phyloP scores from a whole-genome alignment of 1,140 invertebrate genomes.

The Portunus trituberculatus region DNA sequence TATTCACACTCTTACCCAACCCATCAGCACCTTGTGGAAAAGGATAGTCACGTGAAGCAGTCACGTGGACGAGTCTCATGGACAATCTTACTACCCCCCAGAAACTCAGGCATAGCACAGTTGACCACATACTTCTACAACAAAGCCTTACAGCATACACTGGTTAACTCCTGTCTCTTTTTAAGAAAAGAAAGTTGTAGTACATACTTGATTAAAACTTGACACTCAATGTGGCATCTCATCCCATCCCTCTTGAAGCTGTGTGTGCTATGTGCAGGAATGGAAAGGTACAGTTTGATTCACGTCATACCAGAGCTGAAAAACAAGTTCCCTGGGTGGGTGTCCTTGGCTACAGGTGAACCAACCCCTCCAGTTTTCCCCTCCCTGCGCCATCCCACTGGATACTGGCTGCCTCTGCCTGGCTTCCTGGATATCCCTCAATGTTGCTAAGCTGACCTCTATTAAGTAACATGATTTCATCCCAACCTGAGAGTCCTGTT shows the following conservation, averaged over 20 bases:
- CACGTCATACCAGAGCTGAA: background rate
- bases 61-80: no score
- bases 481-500: background rate
- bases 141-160: no score
- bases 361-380: conserved; percentile 7
- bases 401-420: background rate
- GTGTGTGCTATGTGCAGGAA: background rate
- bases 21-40: no score
- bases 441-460: background rate
- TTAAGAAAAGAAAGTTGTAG: no score
- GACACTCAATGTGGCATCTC: no score
- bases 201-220: no score
- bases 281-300: background rate
- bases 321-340: background rate
- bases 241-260: background rate
- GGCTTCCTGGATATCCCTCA: background rate
- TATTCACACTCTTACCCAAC: no score
- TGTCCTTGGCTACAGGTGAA: conserved; percentile 24
- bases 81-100: no score
- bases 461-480: conserved; percentile 5
- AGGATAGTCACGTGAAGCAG: no score
- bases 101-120: no score
- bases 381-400: background rate
- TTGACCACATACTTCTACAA: no score
- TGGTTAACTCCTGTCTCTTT: no score